Evolutionary conservation across 2,113 vertebrate species (phyloP), one percentile per base, ranked within the genome.

Genomic region (Dipodomys merriami): DNA sequence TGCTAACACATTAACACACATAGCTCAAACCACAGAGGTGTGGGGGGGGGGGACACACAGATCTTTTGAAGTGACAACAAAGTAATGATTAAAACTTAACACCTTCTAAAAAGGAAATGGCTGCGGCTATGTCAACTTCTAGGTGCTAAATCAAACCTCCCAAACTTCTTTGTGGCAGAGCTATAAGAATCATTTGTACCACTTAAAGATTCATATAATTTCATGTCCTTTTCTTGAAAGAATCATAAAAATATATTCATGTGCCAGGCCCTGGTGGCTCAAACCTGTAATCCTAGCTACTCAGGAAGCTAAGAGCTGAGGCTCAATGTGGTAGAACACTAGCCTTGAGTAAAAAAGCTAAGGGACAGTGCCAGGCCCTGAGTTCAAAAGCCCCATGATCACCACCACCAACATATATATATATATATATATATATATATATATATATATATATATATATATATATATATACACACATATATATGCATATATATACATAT

Each of bases 91-190:
- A 93, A 69, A 96, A 92, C 60, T 91, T 92, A 89, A 89, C 94
- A 96, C 89, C 84, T 97, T 95, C 92, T 90, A 86, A 92, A 96
- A 96, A 89, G 77, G 92, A 96, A 96, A 86, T 76, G 4, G 4
- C 10, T 39, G 80, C 16, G 71, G n/a, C 16, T 83, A 5, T 39
- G 76, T 88, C 79, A 95, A 86, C 62, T 49, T 89, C 71, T 74
- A 94, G 62, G 69, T 3, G 79, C 6, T 35, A 39, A 53, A 73
- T 92, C 23, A 74, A 89, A 57, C 12, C 29, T 74, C 27, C 16
- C 8, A 10, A 80, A 22, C 13, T 39, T 88, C 80, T n/a, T 33
- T 85, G 86, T 79, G 6, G 79, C 29, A 76, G 88, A 79, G 35
- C 77, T 91, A 87, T 86, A 57, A 83, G 25, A 64, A 30, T 4